These are phyloP conservation scores for Drosophila micromelanica DNA, from an alignment of 1,140 invertebrate species.

Conservation along the genomic window DNA sequence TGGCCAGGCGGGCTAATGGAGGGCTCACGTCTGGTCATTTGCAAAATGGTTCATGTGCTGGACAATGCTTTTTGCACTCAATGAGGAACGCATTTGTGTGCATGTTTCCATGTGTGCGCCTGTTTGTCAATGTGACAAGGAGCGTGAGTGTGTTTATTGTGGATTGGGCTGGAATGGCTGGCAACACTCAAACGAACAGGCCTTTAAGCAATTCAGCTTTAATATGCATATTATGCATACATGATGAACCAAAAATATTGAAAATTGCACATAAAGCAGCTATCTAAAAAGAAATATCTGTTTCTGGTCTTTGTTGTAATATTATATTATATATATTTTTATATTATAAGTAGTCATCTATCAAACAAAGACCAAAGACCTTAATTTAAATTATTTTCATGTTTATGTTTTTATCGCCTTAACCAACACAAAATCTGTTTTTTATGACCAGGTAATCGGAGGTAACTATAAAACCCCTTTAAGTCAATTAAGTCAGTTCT, in stretches of 20 bases:
- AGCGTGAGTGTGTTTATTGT: constrained; percentile 9
- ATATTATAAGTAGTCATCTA: too few species aligned
- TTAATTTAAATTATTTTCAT: too few species aligned
- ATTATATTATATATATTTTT: too few species aligned
- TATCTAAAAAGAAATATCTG: too few species aligned
- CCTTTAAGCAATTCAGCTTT: constrained; percentile 67
- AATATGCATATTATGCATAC: constrained; percentile 71
- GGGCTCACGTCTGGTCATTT: constrained; percentile 78
- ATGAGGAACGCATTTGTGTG: constrained; percentile 54
- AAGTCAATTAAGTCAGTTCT: neutral
- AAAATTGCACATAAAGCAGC: neutral
- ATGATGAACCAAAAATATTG: constrained; percentile 46
- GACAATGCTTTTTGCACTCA: constrained; percentile 81
- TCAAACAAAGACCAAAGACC: too few species aligned
- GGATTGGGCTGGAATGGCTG: constrained; percentile 8
- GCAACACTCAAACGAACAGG: constrained; percentile 38
- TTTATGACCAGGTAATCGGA: too few species aligned
- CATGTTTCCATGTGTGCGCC: constrained; percentile 22
- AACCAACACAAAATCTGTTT: too few species aligned
- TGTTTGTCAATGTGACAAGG: neutral
- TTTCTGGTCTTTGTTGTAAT: too few species aligned
- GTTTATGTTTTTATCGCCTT: too few species aligned
- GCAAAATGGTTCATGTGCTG: constrained; percentile 79
- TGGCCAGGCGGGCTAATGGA: constrained; percentile 64
- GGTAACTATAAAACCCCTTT: constrained; percentile 1